Conservation (phyloP, 1,140 invertebrate species). For the Neodiprion pinetum region DNA sequence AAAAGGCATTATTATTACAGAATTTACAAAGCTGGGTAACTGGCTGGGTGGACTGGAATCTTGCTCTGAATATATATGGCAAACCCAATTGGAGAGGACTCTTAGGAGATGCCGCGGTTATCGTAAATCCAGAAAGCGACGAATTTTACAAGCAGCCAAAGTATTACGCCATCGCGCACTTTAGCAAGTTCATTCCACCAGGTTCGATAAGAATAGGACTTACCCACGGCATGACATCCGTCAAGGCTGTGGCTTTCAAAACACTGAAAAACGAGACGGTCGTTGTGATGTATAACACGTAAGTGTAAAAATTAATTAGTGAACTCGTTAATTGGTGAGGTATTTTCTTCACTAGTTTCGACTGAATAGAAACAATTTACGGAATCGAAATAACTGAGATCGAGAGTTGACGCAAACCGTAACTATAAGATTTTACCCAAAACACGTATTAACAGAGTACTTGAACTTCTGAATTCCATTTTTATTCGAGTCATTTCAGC, state of each 20-base stretch:
- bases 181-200: slow-evolving; percentile 68
- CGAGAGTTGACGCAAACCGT: background rate
- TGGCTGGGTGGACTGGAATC: slow-evolving; percentile 81
- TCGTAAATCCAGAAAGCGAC: slow-evolving; percentile 65
- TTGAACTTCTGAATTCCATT: background rate
- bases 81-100: slow-evolving; percentile 76
- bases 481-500: too few relatives aligned
- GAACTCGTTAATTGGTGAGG: background rate
- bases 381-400: background rate
- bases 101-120: slow-evolving; percentile 72
- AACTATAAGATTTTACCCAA: background rate
- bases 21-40: slow-evolving; percentile 64
- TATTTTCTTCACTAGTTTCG: background rate
- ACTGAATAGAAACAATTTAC: background rate
- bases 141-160: slow-evolving; percentile 79
- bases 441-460: background rate
- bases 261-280: slow-evolving; percentile 61
- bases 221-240: slow-evolving; percentile 20
- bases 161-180: slow-evolving; percentile 77
- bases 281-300: slow-evolving; percentile 62
- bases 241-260: slow-evolving; percentile 57
- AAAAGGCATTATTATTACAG: slow-evolving; percentile 38
- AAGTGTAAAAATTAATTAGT: slow-evolving; percentile 26
- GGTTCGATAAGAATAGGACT: slow-evolving; percentile 56
- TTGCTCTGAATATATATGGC: slow-evolving; percentile 69